phyloP scores from a whole-genome alignment of 2,888 invertebrate species.

The Rhimphoctona megacephalus region DNA sequence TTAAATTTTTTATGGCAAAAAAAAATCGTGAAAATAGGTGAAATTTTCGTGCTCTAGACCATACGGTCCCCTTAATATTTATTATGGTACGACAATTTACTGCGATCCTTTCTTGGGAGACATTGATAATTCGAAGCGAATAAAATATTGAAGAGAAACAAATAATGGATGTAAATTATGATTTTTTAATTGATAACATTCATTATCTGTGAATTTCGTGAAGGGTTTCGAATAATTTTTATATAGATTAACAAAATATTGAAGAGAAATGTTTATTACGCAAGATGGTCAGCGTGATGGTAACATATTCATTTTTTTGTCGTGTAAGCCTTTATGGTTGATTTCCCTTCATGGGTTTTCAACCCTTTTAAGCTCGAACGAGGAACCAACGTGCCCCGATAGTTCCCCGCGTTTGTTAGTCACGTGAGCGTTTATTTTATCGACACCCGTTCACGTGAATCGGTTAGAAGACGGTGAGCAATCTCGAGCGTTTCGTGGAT shows the following conservation, averaged over 20 bases:
- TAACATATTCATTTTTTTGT: conserved; percentile 24
- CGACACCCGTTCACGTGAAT: conserved; percentile 54
- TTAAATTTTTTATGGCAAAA: too few species aligned
- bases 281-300: conserved; percentile 38
- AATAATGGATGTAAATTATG: neutral
- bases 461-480: conserved; percentile 61
- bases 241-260: neutral
- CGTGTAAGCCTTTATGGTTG: conserved; percentile 37
- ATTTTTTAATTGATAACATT: neutral
- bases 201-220: neutral
- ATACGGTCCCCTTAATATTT: too few species aligned
- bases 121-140: neutral
- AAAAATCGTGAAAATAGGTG: too few species aligned
- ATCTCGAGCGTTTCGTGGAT: conserved; percentile 54
- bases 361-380: conserved; percentile 58
- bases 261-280: conserved; percentile 49
- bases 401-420: conserved; percentile 49
- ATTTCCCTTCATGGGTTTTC: conserved; percentile 66
- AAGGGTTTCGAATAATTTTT: neutral
- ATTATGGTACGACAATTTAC: neutral
- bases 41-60: too few species aligned
- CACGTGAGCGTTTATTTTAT: conserved; percentile 47
- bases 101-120: neutral
- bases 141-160: neutral
- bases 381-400: conserved; percentile 59